Evolutionary conservation across 1,140 invertebrate species (phyloP), one percentile per base, ranked within the genome.

Genomic region (Drosophila littoralis): DNA sequence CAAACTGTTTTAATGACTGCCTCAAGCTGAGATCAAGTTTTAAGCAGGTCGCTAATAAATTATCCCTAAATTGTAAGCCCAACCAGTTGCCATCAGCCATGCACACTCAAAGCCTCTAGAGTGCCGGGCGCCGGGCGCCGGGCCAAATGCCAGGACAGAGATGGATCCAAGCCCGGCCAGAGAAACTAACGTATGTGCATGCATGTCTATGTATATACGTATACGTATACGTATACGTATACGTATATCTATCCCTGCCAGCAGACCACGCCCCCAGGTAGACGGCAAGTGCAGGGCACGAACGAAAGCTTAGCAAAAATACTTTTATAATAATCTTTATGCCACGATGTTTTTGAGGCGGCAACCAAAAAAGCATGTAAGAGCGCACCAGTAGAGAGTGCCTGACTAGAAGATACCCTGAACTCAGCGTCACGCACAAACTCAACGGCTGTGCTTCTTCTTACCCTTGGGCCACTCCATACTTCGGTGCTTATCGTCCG

Each of bases 301-400:
- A 51, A 42, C 61, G 69, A 78, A 75, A 85, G 82, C 82, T 86
- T 79, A 82, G 79, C 65, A 86, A 82, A 59, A 88, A 86, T 82
- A 82, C 83, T 86, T 88, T 88, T 79, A 86, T 86, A 86, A 86
- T 86, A 86, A 86, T 86, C 82, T 86, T 86, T 82, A 86, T 86
- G 83, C 79, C 68, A 79, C 68, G 77, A 72, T 80, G 75, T 76
- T 77, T 28, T 66, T 36, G 61, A 54, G 22, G 38, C 22, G 22
- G 35, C 22, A 51, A 55, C 46, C 66, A 50, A 67, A 84, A 63
- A 69, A 77, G 70, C 67, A 60, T 33, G 22, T 42, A 42, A 58
- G 55, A 66, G 22, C 2, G 22, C 22, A 22, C 1, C 2, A 3
- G 2, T 22, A 22, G 22, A 2, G 3, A 22, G 3, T 28, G 22